phyloP scores from a whole-genome alignment of 2,797 vertebrate species.

The Tinamus major region DNA sequence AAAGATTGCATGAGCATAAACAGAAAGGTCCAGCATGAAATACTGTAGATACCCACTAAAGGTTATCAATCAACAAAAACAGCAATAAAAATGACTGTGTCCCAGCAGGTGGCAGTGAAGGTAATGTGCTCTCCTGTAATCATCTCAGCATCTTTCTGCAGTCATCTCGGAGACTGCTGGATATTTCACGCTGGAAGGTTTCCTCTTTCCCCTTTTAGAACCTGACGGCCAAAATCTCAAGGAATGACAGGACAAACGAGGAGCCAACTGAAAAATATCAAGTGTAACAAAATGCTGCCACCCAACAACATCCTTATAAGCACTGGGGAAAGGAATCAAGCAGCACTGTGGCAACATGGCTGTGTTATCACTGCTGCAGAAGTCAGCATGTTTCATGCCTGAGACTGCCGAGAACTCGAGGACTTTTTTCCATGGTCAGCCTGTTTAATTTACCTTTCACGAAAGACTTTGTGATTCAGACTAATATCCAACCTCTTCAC shows the following conservation, averaged over 20 bases:
- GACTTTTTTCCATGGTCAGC: not conserved
- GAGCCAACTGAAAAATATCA: not conserved
- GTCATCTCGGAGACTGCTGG: not conserved
- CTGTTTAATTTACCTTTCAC: not conserved
- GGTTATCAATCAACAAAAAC: not conserved
- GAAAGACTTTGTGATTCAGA: not conserved
- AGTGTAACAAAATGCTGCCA: not conserved
- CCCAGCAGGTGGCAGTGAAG: conserved; percentile 55
- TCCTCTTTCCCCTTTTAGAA: not conserved
- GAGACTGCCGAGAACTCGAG: not conserved
- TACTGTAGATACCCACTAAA: not conserved
- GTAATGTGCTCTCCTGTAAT: not conserved
- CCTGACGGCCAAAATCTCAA: not conserved
- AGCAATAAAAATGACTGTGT: not conserved
- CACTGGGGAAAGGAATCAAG: rapidly evolving
- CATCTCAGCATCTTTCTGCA: not conserved
- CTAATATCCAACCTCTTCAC: not conserved
- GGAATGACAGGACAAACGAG: not conserved
- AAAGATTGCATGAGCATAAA: not conserved
- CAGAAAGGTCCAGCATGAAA: not conserved
- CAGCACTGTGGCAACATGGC: not conserved
- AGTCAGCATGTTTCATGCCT: not conserved
- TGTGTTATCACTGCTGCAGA: not conserved
- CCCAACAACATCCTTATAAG: not conserved
- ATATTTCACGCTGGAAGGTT: not conserved